Percentiles rank a stretch among this genome's conserved stretches.
Conservation (phyloP, 2,113 vertebrate species). For the Nettapus auritus region DNA sequence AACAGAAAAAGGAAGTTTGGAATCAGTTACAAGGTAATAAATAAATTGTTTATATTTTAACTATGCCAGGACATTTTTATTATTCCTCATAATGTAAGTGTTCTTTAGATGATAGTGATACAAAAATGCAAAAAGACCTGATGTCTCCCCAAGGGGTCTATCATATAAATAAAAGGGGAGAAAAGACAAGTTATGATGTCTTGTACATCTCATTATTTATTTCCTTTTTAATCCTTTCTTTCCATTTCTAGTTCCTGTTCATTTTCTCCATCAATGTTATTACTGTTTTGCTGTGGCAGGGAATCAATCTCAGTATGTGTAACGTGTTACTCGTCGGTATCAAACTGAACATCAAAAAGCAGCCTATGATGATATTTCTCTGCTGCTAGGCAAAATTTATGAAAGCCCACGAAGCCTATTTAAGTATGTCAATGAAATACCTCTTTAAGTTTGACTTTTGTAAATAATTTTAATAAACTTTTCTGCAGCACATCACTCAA, state of each 20-base stretch:
- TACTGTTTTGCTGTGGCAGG: background rate
- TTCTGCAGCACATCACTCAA: background rate
- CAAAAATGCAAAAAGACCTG: background rate
- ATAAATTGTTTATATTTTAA: background rate
- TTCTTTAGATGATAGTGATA: background rate
- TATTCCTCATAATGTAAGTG: background rate
- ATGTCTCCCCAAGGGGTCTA: background rate
- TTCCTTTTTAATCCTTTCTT: background rate
- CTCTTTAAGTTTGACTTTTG: background rate
- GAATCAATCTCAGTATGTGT: background rate
- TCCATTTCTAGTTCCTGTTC: background rate
- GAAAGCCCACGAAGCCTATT: background rate
- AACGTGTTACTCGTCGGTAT: background rate
- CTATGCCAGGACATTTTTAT: background rate
- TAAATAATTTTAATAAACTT: background rate
- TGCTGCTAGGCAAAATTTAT: background rate
- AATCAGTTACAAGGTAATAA: slow-evolving; percentile 76
- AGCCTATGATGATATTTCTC: background rate
- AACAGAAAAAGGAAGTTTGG: slow-evolving; percentile 50
- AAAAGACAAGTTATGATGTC: background rate
- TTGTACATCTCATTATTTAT: background rate
- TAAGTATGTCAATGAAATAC: background rate
- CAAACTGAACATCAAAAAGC: background rate
- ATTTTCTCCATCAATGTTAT: background rate
- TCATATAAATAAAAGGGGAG: background rate